Base-by-base conservation (phyloP, 2,797 vertebrate species). In the Sternotherus odoratus region DNA sequence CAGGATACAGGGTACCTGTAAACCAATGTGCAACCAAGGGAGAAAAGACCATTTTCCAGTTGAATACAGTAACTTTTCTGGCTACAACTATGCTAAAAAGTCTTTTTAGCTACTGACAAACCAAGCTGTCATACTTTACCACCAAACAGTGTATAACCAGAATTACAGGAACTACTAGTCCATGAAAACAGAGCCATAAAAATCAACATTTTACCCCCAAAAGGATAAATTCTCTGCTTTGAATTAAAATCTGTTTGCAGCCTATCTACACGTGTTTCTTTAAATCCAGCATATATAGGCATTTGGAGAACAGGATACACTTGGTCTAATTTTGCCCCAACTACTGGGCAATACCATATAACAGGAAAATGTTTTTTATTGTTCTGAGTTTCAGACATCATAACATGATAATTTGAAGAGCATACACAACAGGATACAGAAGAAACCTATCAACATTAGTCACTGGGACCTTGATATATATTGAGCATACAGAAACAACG, bases 21-120 rank as follows among this genome's bases (percentile, higher is more conserved):
- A 63, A 85, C 24, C 6, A 30, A 1, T 26, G 51, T 1, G 1
- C 13, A 43, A 4, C 2, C 48, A 17, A 11, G 5, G n/a, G 5
- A 85, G 46, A 6, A 28, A 87, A 48, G 33, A 46, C 33, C 4
- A 23, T 0, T 74, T 33, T 46, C 46, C 43, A n/a, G 23, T 13
- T 56, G 82, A 79, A 1, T n/a, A 30, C 57, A 84, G 9, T 12
- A 57, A 30, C 21, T 28, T 46, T 23, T 74, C 56, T 13, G 9
- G 13, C 48, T 36, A 11, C 2, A 51, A 36, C 46, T 21, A 43
- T 1, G 0, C 26, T 23, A 56, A 4, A 28, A 90, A 88, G 24
- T 16, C 78, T 30, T 72, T 30, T 1, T 39, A 4, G 6, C 0
- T 50, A 83, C 82, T 6, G 77, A 77, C 49, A 12, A 4, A 15